Evolutionary conservation across 2,797 vertebrate genomes (phyloP), one percentile per base, ranked within the genome.

Genomic region (Pangasius macronema): DNA sequence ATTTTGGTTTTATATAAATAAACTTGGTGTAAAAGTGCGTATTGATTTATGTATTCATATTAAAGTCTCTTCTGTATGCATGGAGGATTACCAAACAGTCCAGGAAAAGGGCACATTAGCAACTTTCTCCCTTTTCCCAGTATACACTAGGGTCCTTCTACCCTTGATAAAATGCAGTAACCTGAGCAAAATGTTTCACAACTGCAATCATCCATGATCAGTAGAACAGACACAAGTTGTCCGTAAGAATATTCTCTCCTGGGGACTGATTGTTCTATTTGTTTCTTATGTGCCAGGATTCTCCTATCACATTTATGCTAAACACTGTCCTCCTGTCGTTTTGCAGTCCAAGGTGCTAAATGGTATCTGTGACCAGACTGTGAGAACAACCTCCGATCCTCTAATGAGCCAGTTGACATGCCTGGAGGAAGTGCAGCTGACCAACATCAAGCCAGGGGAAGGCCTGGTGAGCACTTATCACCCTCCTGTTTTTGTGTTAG

Each of bases 371-470:
- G 97, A 99, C 91, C 96, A 98, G 93, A 98, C 96, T 0, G 95
- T 96, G 85, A 95, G 95, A 73, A 94, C 93, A 24, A 94, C 97
- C 39, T 95, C 96, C 0, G 97, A 98, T 90, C 96, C 97, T 5
- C 89, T 96, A 4, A 95, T 96, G 95, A 97, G 93, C 65, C 97
- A 97, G 82, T 92, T 95, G 86, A 93, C 97, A 0, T 97, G 96
- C 89, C 93, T 99, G 92, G 97, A 98, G 90, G 97, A 98, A 86
- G 97, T 99, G 59, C 95, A 95, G 84, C 94, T 99, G 92, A 95
- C 94, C n/a, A 94, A 97, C 88, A 91, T 99, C 88, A 96, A 95
- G 89, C 96, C 97, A 0, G 97, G 96, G 0, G 97, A 99, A 90
- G 98, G 98, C 92, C 92, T 99, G 97, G 98, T 99, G 96, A 97